Conservation (phyloP, 2,113 vertebrate genomes). For the Cygnus buccinator region DNA sequence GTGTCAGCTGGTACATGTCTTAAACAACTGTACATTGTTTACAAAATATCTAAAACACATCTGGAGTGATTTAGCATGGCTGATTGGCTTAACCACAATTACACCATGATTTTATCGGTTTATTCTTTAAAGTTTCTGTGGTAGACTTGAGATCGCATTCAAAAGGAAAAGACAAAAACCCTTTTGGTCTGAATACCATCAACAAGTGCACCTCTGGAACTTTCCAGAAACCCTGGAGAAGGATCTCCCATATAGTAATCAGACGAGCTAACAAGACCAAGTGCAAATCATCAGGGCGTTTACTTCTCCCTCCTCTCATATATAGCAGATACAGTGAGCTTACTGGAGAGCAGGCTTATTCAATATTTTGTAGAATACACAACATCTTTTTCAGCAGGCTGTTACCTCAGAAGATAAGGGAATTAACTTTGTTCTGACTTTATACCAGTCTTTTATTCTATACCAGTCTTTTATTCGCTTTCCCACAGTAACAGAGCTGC, state of each 20-base stretch:
- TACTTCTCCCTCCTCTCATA: not conserved
- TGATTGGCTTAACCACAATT: not conserved
- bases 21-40: rapidly evolving
- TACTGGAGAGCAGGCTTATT: not conserved
- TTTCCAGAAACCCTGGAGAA: not conserved
- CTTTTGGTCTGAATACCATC: not conserved
- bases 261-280: not conserved
- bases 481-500: not conserved
- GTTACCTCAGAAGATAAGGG: not conserved
- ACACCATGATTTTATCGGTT: not conserved
- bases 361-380: not conserved
- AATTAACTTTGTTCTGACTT: not conserved
- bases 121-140: not conserved
- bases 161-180: not conserved
- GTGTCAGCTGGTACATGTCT: not conserved
- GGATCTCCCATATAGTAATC: not conserved
- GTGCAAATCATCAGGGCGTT: not conserved
- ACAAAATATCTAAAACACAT: not conserved
- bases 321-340: not conserved
- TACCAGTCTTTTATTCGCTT: not conserved
- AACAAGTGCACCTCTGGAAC: not conserved
- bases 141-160: not conserved
- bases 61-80: not conserved
- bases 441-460: not conserved
- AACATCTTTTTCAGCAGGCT: not conserved